These are phyloP conservation scores for Porites cylindrica DNA, from an alignment of 92 coral and sea anemone species.

Conservation along the genomic window DNA sequence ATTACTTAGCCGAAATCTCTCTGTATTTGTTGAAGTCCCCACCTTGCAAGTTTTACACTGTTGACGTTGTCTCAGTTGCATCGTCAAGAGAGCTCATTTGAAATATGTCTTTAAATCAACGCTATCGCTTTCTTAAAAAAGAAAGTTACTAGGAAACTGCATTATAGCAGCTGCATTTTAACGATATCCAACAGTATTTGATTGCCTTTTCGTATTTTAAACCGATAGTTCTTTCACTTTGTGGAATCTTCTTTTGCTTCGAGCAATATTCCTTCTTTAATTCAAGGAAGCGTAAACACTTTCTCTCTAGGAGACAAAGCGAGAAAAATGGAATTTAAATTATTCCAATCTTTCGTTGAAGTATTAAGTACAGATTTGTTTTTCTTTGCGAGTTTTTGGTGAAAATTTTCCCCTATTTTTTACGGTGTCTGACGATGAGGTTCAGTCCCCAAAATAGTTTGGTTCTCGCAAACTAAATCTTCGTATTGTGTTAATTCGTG, in stretches of 20 bases:
- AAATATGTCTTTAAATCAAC: too few species aligned
- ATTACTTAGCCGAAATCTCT: too few species aligned
- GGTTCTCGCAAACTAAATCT: neutral
- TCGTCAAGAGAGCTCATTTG: too few species aligned
- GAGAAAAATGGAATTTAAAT: slow-evolving; percentile 30
- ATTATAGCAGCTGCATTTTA: slow-evolving; percentile 8
- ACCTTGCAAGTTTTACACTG: neutral
- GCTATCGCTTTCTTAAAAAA: neutral
- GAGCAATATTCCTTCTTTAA: neutral
- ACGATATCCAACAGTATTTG: neutral
- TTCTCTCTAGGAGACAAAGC: slow-evolving; percentile 26
- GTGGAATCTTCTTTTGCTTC: neutral
- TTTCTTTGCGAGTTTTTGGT: neutral
- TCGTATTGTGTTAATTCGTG: too few species aligned
- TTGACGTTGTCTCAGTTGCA: neutral
- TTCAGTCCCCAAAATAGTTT: neutral
- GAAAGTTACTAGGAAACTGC: slow-evolving; percentile 4
- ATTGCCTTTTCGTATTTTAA: neutral
- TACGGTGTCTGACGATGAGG: too few species aligned
- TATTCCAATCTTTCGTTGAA: neutral
- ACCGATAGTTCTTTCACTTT: neutral
- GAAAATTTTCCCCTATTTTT: too few species aligned
- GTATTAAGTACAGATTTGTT: neutral
- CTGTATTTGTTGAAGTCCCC: too few species aligned
- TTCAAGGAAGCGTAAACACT: neutral